Base-by-base conservation (phyloP, 2,888 invertebrate species). In the Osmoderma eremita region DNA sequence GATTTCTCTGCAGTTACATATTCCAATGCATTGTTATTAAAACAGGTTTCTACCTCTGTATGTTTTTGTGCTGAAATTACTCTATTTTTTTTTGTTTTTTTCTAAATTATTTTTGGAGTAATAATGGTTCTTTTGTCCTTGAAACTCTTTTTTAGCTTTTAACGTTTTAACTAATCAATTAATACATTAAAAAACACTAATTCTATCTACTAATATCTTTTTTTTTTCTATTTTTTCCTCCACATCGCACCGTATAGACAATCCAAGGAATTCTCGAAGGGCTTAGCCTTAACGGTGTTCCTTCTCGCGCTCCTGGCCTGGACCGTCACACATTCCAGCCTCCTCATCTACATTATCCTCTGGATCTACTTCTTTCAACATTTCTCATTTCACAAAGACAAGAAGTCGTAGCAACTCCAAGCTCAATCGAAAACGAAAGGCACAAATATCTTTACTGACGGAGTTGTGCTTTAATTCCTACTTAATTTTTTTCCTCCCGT, bases 231-330 rank as follows among this genome's bases (percentile, higher is more conserved):
- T 67, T 74, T 42, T 76, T 70, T 70, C 71, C 65, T 73, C 61
- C 71, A 67, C 61, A 10, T 30, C 30, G 10, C 30, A 30, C 30
- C 8, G 3, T 70, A 65, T 76, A 78, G 78, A 75, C 75, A 71
- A 74, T 74, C 74, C 74, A 76, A 75, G 70, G 74, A 74, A 71
- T 70, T 71, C 70, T 69, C 70, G 61, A 70, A 68, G 63, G 69
- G 73, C 69, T 65, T 73, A 72, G 67, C 73, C 69, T 72, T 72
- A 63, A 63, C 75, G 69, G 69, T 76, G 49, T 65, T 77, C 70
- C 70, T 77, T 56, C 75, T 74, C 69, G 75, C 76, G 15, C 53
- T 75, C 45, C 63, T 76, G 36, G 76, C 76, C 62, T 78, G 71
- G 71, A 67, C 72, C 54, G 61, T 75, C 53, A 72, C 72, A 64